phyloP scores from a whole-genome alignment of 2,888 invertebrate species.

The Metellina segmentata region DNA sequence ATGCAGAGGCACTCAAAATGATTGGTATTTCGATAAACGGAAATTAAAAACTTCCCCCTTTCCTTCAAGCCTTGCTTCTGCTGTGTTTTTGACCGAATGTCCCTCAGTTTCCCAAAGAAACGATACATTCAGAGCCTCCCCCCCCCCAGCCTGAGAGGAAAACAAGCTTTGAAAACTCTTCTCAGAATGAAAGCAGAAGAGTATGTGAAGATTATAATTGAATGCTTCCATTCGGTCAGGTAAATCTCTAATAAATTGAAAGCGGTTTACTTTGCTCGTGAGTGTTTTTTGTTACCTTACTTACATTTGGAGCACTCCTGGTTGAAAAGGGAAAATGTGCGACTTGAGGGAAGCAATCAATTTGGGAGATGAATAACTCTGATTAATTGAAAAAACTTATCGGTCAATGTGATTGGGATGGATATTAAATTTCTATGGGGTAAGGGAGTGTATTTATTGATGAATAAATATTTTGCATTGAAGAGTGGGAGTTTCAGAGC shows the following conservation, averaged over 20 bases:
- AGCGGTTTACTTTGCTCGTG: conserved; percentile 30
- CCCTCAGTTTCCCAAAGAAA: neutral
- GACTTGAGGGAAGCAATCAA: conserved; percentile 28
- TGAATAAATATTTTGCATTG: conserved; percentile 23
- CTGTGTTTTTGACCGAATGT: conserved; percentile 11
- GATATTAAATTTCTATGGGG: conserved; percentile 34
- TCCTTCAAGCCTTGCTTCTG: neutral
- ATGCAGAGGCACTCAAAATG: conserved; percentile 45
- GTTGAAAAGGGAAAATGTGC: too few species aligned
- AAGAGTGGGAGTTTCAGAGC: neutral
- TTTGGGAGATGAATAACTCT: conserved; percentile 50
- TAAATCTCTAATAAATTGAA: conserved; percentile 60
- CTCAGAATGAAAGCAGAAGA: neutral
- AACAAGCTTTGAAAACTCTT: neutral
- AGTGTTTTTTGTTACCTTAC: neutral
- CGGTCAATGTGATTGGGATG: conserved; percentile 23
- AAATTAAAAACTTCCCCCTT: conserved; percentile 22
- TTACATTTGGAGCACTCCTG: neutral
- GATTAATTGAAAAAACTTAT: conserved; percentile 55
- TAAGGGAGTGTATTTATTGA: conserved; percentile 10
- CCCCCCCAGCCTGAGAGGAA: neutral
- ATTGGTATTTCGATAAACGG: conserved; percentile 26
- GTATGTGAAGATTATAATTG: conserved; percentile 18
- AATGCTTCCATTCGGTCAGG: conserved; percentile 4
- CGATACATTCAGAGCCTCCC: neutral